Evolutionary conservation across 2,797 vertebrate species (phyloP).

Genomic region (Oreochromis grahami): DNA sequence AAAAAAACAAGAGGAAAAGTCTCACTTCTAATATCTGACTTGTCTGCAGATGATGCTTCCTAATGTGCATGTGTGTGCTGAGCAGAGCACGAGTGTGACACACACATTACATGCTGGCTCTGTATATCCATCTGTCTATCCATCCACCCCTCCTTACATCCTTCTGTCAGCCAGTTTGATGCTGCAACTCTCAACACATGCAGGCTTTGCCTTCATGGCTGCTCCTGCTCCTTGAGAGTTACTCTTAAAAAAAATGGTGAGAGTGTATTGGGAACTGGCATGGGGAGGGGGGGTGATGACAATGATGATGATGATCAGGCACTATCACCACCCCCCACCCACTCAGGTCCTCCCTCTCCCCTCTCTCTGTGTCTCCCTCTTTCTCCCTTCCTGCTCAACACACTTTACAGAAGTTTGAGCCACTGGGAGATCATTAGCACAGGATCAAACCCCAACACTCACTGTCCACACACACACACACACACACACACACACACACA

Average conservation of each 20-base stretch:
- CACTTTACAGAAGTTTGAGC: constrained; percentile 65
- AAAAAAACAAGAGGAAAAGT: constrained; percentile 35
- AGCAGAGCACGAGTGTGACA: constrained; percentile 38
- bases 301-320: constrained; percentile 21
- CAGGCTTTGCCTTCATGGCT: constrained; percentile 7
- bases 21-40: constrained; percentile 27
- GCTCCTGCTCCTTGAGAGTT: constrained; percentile 3
- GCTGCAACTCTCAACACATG: constrained; percentile 5
- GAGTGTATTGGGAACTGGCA: neutral
- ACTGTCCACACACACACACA: constrained; percentile 26
- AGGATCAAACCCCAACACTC: constrained; percentile 63
- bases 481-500: neutral
- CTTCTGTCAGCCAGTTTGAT: constrained; percentile 50
- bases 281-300: neutral
- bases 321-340: neutral
- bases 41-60: constrained; percentile 44
- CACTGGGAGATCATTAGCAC: constrained; percentile 75
- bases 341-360: neutral
- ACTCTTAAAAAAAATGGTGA: neutral
- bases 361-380: neutral
- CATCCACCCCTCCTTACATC: constrained; percentile 47
- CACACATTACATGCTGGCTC: constrained; percentile 44
- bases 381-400: constrained; percentile 37
- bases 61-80: constrained; percentile 29
- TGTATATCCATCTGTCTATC: constrained; percentile 53